Evolutionary conservation across 2,888 invertebrate species (phyloP).

Genomic region (Eupithecia dodoneata): DNA sequence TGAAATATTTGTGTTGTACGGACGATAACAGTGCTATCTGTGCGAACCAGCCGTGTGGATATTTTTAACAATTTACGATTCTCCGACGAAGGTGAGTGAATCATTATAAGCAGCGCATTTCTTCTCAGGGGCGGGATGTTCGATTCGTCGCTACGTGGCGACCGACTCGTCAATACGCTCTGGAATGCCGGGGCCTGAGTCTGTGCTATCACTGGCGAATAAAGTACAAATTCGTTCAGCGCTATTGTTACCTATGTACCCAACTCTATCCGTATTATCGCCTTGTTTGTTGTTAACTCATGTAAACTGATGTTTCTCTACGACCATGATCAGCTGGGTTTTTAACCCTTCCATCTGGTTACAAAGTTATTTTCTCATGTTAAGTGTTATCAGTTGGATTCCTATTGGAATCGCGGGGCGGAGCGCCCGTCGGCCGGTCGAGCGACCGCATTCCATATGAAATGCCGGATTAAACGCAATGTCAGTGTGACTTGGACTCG

Average conservation of each 20-base stretch:
- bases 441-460: conserved; percentile 82
- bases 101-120: conserved; percentile 55
- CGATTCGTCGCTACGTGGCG: conserved; percentile 76
- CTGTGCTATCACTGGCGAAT: conserved; percentile 49
- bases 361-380: neutral
- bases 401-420: conserved; percentile 68
- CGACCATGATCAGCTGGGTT: neutral
- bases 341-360: neutral
- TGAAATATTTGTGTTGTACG: conserved; percentile 82
- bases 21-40: conserved; percentile 83
- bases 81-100: conserved; percentile 75
- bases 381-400: conserved; percentile 52
- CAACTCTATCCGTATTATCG: neutral
- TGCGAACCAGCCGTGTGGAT: conserved; percentile 79
- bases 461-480: conserved; percentile 82
- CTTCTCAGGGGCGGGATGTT: conserved; percentile 57
- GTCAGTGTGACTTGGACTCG: conserved; percentile 76
- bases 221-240: conserved; percentile 24
- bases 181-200: conserved; percentile 61
- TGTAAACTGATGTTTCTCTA: neutral
- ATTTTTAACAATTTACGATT: conserved; percentile 75
- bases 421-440: conserved; percentile 68
- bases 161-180: conserved; percentile 63
- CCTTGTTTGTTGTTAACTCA: neutral
- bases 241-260: neutral